Evolutionary conservation across 37 sponge, comb jelly and placozoan species (phyloP).

Genomic region (Ephydatia muelleri): DNA sequence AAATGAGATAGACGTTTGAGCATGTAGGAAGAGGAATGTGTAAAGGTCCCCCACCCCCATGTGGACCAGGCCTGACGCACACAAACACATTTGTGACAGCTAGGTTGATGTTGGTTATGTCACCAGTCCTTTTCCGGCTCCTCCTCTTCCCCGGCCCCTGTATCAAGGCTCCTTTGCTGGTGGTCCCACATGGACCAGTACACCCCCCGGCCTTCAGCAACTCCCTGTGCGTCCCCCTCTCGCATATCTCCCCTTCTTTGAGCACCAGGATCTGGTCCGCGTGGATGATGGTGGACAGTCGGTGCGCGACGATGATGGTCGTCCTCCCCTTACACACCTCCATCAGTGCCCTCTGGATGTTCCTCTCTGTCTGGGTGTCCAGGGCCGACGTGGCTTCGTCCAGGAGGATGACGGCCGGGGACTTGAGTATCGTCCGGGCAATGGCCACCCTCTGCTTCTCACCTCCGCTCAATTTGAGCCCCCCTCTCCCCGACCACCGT

Average conservation of each 20-base stretch:
- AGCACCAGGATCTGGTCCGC: conserved; percentile 94
- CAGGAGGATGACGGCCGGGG: conserved; percentile 89
- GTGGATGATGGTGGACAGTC: conserved; percentile 96
- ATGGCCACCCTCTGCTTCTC: conserved; percentile 99
- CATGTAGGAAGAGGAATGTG: too few relatives aligned
- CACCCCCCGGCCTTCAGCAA: conserved; percentile 69
- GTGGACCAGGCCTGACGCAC: too few relatives aligned
- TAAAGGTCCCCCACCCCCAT: too few relatives aligned
- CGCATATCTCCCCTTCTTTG: conserved; percentile 76
- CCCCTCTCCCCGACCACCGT: conserved; percentile 98
- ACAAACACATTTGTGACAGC: too few relatives aligned
- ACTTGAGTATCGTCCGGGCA: conserved; percentile 95
- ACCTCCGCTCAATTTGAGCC: conserved; percentile 97
- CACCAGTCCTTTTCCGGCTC: too few relatives aligned
- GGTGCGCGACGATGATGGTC: conserved; percentile 93
- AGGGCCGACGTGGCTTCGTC: conserved; percentile 99
- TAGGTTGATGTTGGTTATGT: too few relatives aligned
- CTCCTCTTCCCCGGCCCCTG: background rate
- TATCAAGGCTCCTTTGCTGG: conserved; percentile 75
- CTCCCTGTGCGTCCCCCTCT: conserved; percentile 81
- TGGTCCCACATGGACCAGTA: conserved; percentile 93
- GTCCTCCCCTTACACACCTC: conserved; percentile 86
- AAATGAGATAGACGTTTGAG: too few relatives aligned
- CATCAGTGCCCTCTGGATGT: conserved; percentile 90
- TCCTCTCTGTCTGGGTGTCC: conserved; percentile 94